Evolutionary conservation across 1,140 invertebrate genomes (phyloP).

Genomic region (Bombus pyrosoma): DNA sequence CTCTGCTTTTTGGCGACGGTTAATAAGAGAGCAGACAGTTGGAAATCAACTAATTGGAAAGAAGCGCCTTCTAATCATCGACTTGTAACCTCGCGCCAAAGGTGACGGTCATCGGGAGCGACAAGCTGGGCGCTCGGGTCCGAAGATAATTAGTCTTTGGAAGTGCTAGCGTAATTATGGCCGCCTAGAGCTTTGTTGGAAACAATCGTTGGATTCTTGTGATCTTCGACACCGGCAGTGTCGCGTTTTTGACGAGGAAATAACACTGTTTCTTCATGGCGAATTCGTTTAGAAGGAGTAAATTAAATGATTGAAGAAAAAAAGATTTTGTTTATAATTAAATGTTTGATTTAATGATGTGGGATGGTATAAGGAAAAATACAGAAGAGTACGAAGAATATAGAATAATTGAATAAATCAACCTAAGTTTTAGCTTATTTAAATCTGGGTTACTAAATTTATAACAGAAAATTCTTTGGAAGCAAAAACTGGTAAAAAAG

Average conservation of each 20-base stretch:
- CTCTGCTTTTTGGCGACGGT: slow-evolving; percentile 43
- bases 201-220: slow-evolving; percentile 55
- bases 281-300: not conserved
- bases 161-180: slow-evolving; percentile 65
- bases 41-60: slow-evolving; percentile 71
- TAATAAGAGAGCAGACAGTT: slow-evolving; percentile 66
- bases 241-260: slow-evolving; percentile 18
- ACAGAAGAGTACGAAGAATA: no score
- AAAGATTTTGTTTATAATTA: no score
- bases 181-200: slow-evolving; percentile 26
- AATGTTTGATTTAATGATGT: no score
- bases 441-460: no score
- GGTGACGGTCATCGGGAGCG: slow-evolving; percentile 51
- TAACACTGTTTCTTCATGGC: not conserved
- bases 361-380: no score
- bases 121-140: slow-evolving; percentile 44
- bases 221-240: slow-evolving; percentile 28
- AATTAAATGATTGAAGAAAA: not conserved
- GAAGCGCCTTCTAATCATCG: slow-evolving; percentile 67
- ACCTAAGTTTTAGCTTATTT: no score
- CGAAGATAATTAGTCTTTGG: slow-evolving; percentile 67
- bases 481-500: not conserved
- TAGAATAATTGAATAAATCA: not conserved
- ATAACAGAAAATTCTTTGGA: not conserved
- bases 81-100: slow-evolving; percentile 54